Conservation (phyloP, 2,888 invertebrate species). For the Euzophera pinguis region DNA sequence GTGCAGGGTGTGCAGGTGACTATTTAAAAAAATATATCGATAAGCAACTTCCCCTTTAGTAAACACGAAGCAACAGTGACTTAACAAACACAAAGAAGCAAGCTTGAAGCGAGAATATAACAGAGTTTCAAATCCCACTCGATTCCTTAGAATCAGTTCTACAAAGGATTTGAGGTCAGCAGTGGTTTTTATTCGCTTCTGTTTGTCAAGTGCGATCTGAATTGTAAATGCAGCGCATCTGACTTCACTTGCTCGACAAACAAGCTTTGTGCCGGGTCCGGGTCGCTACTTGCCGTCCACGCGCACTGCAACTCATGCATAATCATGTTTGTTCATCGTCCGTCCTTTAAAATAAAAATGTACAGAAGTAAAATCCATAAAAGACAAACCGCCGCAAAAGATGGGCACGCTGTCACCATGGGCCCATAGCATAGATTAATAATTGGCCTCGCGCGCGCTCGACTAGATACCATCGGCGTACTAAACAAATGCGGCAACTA, state of each 20-base stretch:
- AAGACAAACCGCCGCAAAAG: too few species aligned
- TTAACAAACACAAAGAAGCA: too few species aligned
- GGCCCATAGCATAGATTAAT: too few species aligned
- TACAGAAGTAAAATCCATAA: conserved; percentile 5
- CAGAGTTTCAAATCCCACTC: neutral
- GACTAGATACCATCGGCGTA: too few species aligned
- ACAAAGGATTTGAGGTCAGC: conserved; percentile 17
- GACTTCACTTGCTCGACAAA: conserved; percentile 27
- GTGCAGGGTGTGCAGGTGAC: too few species aligned
- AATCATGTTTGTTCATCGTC: conserved; percentile 24
- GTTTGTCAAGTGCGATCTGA: conserved; percentile 18
- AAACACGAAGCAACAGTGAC: too few species aligned
- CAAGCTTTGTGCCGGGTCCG: conserved; percentile 29
- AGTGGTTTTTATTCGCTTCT: conserved; percentile 22
- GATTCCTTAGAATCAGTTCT: neutral
- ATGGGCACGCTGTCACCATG: too few species aligned
- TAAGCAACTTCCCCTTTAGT: too few species aligned
- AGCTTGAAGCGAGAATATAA: neutral
- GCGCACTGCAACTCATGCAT: conserved; percentile 29
- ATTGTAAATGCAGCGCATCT: conserved; percentile 30
- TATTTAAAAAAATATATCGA: too few species aligned
- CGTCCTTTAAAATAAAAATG: conserved; percentile 13
- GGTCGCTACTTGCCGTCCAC: neutral
- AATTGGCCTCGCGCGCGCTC: too few species aligned
- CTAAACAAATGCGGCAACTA: too few species aligned